phyloP scores from a whole-genome alignment of 2,888 invertebrate species.

The Pseudoips prasinana region DNA sequence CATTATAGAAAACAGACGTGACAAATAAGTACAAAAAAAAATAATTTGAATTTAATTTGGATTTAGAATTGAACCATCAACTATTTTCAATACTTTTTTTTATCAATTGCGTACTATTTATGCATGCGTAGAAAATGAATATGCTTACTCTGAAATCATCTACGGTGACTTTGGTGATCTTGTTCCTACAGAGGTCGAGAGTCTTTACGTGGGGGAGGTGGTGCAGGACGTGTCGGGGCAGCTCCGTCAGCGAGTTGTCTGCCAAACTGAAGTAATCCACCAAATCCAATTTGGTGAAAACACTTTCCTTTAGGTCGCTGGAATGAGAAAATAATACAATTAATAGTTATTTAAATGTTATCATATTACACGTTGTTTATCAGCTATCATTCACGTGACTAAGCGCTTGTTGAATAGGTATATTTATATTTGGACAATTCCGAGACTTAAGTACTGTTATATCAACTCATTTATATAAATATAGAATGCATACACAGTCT shows the following conservation, averaged over 20 bases:
- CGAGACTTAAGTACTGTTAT: too few relatives aligned
- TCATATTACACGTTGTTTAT: background rate
- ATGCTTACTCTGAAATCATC: constrained; percentile 88
- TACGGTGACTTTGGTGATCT: constrained; percentile 87
- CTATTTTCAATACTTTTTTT: too few relatives aligned
- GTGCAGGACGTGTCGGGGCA: constrained; percentile 88
- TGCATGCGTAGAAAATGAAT: too few relatives aligned
- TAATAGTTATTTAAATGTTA: too few relatives aligned
- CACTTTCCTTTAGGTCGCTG: constrained; percentile 88
- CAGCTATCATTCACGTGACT: background rate
- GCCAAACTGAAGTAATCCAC: constrained; percentile 90
- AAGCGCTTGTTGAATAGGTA: background rate
- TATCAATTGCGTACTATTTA: too few relatives aligned
- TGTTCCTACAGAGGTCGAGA: constrained; percentile 91
- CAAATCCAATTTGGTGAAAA: constrained; percentile 88
- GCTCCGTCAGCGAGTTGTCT: constrained; percentile 88
- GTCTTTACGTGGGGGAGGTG: constrained; percentile 90
- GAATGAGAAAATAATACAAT: constrained; percentile 34
- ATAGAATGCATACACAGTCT: too few relatives aligned
- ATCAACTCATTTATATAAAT: too few relatives aligned
- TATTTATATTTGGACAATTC: background rate
- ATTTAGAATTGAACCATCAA: too few relatives aligned
- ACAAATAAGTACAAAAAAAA: too few relatives aligned
- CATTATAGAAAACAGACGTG: too few relatives aligned
- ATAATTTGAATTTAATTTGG: too few relatives aligned